These are phyloP conservation scores for Babyrousa celebensis DNA, from an alignment of 2,797 vertebrate species.

Conservation along the genomic window DNA sequence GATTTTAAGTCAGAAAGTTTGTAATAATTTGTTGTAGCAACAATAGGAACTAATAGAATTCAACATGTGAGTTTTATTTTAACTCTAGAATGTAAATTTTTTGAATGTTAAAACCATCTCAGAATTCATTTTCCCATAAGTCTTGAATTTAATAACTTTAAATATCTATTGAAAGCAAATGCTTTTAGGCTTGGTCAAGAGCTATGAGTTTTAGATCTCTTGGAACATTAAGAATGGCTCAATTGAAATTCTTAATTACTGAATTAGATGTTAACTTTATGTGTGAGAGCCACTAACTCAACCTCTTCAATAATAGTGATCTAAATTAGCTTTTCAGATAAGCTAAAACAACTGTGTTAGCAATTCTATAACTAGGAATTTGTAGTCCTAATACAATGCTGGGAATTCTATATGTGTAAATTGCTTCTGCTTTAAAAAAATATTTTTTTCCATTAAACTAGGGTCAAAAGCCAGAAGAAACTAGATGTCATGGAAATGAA, in stretches of 20 bases:
- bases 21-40: constrained; percentile 6
- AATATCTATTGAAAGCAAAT: background rate
- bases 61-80: background rate
- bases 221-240: background rate
- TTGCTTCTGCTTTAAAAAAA: background rate
- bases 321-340: background rate
- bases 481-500: background rate
- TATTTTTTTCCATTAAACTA: background rate
- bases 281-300: background rate
- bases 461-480: constrained; percentile 21
- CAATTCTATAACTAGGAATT: background rate
- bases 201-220: background rate
- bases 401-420: background rate
- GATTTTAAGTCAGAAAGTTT: background rate
- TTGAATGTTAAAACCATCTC: background rate
- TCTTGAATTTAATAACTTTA: background rate
- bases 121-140: background rate
- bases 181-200: background rate
- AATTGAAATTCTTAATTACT: constrained; percentile 1
- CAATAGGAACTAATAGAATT: background rate
- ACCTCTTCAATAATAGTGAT: background rate
- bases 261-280: background rate
- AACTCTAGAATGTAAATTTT: background rate
- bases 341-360: background rate
- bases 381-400: background rate